Base-by-base conservation (phyloP, 2,113 vertebrate species). In the Microtus pennsylvanicus region DNA sequence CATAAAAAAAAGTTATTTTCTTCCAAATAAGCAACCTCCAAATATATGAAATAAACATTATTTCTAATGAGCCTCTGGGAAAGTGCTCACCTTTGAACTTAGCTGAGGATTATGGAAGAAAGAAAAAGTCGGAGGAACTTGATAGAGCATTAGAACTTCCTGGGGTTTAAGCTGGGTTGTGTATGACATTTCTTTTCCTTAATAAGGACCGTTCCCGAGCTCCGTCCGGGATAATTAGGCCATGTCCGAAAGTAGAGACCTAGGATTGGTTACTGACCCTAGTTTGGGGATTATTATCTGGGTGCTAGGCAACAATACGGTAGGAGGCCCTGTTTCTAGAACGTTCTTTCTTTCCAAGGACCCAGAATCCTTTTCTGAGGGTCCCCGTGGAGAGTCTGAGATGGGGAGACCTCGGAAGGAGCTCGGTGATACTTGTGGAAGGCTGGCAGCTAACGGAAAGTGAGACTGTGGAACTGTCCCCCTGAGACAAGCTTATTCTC, bases 71-170 rank as follows among this genome's bases (percentile, higher is more conserved):
- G 97, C 88, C 97, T 98, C 98, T 99, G 98, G 98, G 98, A 98
- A 99, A 98, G 96, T 94, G 94, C 97, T 98, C 96, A 9, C 98
- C 98, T 98, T 98, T 99, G 98, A 98, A 98, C 98, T 98, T 93
- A 88, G 90, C 92, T 86, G 94, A 96, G 96, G 97, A 94, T 98
- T 98, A 97, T 97, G 97, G 94, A 92, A 82, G 82, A 72, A 98
- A 98, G 96, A 87, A 96, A 97, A 97, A 94, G 96, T 98, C 94
- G 1, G 96, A 98, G 97, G 96, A 97, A 96, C 98, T 97, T 91
- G 97, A 98, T 98, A 98, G 97, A 97, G 96, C 97, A 70, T 98
- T 98, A 98, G 97, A 96, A 87, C 91, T 97, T 98, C 98, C 96
- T 98, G 97, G 85, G 94, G 75, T 96, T 92, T 88, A 94, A 96